phyloP scores from a whole-genome alignment of 2,113 vertebrate genomes.

The Zeus faber region DNA sequence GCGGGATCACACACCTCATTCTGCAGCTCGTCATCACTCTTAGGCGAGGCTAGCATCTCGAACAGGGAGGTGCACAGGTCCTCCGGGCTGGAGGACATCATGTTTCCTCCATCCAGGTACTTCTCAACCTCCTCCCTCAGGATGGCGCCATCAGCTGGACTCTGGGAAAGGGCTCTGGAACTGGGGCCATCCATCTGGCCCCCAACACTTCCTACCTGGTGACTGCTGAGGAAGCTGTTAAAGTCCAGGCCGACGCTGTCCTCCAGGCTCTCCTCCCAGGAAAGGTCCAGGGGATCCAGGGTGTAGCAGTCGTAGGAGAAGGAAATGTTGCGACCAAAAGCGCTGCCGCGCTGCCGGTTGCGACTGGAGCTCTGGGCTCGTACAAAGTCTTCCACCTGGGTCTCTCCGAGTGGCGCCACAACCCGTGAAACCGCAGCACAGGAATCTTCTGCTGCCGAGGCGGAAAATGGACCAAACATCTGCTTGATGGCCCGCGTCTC shows the following conservation, averaged over 20 bases:
- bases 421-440: conserved; percentile 79
- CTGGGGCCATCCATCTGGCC: conserved; percentile 60
- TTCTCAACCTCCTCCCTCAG: conserved; percentile 88
- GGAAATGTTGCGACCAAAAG: conserved; percentile 86
- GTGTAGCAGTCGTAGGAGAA: conserved; percentile 92
- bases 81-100: conserved; percentile 84
- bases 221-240: conserved; percentile 81
- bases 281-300: conserved; percentile 83
- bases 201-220: conserved; percentile 62
- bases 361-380: conserved; percentile 67
- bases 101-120: conserved; percentile 81
- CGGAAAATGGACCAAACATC: conserved; percentile 95
- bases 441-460: conserved; percentile 82
- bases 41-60: conserved; percentile 90
- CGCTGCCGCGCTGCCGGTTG: conserved; percentile 36
- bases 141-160: conserved; percentile 67
- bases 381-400: conserved; percentile 78
- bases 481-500: conserved; percentile 90
- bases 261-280: conserved; percentile 60
- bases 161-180: conserved; percentile 41
- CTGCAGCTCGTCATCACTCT: conserved; percentile 93
- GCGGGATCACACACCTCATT: conserved; percentile 83
- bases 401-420: conserved; percentile 75
- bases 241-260: conserved; percentile 77
- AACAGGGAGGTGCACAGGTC: conserved; percentile 94